Evolutionary conservation across 2,888 invertebrate species (phyloP).

Genomic region (Hyposoter didymator): DNA sequence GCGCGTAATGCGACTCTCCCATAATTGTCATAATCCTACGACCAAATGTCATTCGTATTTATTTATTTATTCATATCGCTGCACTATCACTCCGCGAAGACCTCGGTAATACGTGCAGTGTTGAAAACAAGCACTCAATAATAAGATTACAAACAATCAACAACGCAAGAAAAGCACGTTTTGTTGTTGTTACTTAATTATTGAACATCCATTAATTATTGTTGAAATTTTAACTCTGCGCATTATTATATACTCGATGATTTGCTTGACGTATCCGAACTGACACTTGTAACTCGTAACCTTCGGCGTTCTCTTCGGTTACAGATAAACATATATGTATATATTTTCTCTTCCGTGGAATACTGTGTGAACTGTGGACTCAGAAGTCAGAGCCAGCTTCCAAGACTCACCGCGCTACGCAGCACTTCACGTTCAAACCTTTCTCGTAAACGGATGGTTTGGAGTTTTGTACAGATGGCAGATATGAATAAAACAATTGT

Average conservation of each 20-base stretch:
- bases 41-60: neutral
- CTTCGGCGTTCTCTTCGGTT: neutral
- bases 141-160: neutral
- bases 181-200: neutral
- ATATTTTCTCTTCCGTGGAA: neutral
- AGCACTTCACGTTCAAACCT: too few relatives aligned
- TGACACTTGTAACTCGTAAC: constrained; percentile 13
- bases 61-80: constrained; percentile 1
- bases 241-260: neutral
- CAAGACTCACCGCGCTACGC: too few relatives aligned
- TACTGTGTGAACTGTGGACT: too few relatives aligned
- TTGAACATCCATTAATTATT: neutral
- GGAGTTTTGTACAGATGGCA: too few relatives aligned
- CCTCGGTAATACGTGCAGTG: neutral
- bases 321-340: neutral
- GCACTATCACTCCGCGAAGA: neutral
- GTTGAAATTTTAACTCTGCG: neutral
- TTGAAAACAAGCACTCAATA: neutral
- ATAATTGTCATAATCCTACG: constrained; percentile 2
- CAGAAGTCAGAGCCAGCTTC: too few relatives aligned
- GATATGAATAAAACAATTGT: too few relatives aligned
- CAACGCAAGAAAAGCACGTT: neutral
- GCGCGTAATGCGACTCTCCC: constrained; percentile 28
- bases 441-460: too few relatives aligned
- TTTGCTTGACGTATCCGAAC: constrained; percentile 1